Evolutionary conservation across 2,888 invertebrate species (phyloP).

Genomic region (Meteorus cinctellus): DNA sequence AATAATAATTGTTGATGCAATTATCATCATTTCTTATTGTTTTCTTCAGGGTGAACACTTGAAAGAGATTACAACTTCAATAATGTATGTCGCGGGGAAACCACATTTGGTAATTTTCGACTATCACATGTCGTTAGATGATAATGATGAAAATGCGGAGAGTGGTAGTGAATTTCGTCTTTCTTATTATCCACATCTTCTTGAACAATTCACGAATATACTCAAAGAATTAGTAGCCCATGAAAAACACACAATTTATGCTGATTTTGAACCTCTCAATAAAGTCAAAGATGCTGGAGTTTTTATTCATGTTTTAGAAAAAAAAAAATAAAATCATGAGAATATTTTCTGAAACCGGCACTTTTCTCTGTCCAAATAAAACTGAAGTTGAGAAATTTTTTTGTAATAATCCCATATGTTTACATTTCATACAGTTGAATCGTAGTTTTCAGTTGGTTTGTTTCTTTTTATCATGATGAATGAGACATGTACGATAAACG

Average conservation of each 20-base stretch:
- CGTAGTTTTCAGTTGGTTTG: neutral
- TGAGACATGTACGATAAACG: slow-evolving; percentile 54
- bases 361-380: neutral
- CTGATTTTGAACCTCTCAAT: slow-evolving; percentile 85
- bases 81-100: slow-evolving; percentile 85
- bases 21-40: neutral
- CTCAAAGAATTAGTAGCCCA: slow-evolving; percentile 81
- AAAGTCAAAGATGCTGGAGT: slow-evolving; percentile 83
- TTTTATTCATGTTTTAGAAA: slow-evolving; percentile 90
- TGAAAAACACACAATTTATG: slow-evolving; percentile 83
- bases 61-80: slow-evolving; percentile 89
- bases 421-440: neutral
- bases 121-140: slow-evolving; percentile 78
- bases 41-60: slow-evolving; percentile 83
- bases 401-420: neutral
- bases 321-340: slow-evolving; percentile 51
- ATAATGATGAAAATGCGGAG: slow-evolving; percentile 65
- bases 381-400: neutral
- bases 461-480: slow-evolving; percentile 35
- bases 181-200: slow-evolving; percentile 90
- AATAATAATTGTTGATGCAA: neutral
- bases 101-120: slow-evolving; percentile 87
- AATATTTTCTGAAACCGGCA: neutral
- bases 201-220: slow-evolving; percentile 82
- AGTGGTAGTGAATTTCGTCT: slow-evolving; percentile 85